Conservation (phyloP, 1,140 invertebrate species). For the Plectrocnemia conspersa region DNA sequence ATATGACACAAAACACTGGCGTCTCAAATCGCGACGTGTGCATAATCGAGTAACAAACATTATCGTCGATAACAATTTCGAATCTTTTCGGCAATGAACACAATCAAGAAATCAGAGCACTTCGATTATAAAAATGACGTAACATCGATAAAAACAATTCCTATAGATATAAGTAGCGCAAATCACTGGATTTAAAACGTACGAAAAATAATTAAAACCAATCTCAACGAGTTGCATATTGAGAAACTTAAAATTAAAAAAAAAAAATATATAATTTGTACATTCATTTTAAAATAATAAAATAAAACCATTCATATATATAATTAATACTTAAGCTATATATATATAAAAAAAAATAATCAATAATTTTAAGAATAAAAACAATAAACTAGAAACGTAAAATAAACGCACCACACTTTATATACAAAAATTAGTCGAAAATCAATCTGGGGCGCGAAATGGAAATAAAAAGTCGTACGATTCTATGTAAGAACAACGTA, state of each 20-base stretch:
- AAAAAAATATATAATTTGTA: slow-evolving; percentile 12
- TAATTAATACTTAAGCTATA: too few species aligned
- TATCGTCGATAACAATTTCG: background rate
- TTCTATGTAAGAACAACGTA: too few species aligned
- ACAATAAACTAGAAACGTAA: too few species aligned
- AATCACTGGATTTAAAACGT: background rate
- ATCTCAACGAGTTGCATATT: too few species aligned
- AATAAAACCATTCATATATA: slow-evolving; percentile 2
- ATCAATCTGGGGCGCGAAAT: too few species aligned
- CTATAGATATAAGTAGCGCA: background rate
- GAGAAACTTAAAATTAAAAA: too few species aligned
- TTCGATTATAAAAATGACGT: slow-evolving; percentile 5
- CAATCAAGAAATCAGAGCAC: background rate
- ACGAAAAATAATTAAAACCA: slow-evolving; percentile 10
- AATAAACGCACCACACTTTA: too few species aligned
- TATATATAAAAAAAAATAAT: too few species aligned
- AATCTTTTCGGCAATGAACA: slow-evolving; percentile 2
- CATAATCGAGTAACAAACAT: background rate
- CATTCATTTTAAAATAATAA: slow-evolving; percentile 15
- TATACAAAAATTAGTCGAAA: too few species aligned
- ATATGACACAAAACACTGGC: background rate
- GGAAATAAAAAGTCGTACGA: too few species aligned
- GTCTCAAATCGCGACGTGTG: background rate
- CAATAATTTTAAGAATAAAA: too few species aligned
- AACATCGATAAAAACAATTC: background rate